A percentile compares a stretch with the other conserved stretches of the same genome.
phyloP scores from a whole-genome alignment of 2,113 vertebrate species.

The Pica pica region DNA sequence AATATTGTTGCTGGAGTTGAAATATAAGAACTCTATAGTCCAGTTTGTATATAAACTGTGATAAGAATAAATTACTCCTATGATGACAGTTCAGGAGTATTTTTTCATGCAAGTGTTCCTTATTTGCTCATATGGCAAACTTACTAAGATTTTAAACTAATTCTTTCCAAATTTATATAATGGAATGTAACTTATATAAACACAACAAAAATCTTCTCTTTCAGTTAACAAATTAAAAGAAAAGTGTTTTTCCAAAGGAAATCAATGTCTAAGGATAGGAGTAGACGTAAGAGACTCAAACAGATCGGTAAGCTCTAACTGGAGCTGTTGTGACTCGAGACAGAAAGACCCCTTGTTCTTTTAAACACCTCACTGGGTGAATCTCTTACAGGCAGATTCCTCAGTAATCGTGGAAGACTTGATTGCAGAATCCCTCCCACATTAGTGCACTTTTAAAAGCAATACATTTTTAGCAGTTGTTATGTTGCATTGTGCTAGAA shows the following conservation, averaged over 20 bases:
- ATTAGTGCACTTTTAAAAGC: background rate
- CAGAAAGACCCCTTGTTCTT: background rate
- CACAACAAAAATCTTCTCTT: background rate
- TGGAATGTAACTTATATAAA: background rate
- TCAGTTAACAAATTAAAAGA: constrained; percentile 13
- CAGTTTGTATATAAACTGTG: background rate
- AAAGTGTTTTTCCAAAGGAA: constrained; percentile 14
- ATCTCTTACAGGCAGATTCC: background rate
- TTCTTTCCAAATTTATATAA: background rate
- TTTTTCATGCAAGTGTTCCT: background rate
- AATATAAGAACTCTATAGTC: background rate
- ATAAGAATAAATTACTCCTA: background rate
- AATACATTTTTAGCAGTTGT: background rate
- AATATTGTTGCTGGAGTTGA: background rate
- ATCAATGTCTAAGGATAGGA: background rate
- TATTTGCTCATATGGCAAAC: background rate
- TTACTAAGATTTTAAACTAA: background rate
- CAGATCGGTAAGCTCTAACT: background rate
- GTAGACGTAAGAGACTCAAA: background rate
- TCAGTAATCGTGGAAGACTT: background rate
- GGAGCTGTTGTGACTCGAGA: background rate
- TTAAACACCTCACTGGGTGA: background rate
- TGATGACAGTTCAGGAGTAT: background rate
- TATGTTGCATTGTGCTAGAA: background rate
- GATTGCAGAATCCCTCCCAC: background rate